Evolutionary conservation across 2,888 invertebrate species (phyloP), one percentile per base, ranked within the genome.

Genomic region (Parnassius glacialis): DNA sequence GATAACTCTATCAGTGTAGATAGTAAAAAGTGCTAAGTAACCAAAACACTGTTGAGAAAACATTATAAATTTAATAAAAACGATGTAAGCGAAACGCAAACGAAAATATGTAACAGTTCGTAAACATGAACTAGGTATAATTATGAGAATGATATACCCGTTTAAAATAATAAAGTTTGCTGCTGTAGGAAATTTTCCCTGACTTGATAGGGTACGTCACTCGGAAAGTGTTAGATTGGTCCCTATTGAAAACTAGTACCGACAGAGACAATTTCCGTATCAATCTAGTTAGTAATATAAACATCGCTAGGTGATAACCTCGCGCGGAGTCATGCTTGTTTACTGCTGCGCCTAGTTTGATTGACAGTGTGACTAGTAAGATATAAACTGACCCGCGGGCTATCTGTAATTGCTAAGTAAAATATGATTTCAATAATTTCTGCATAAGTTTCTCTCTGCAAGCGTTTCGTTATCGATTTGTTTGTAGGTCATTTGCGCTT

Each of bases 261-360:
- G 66, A 58, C 68, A 64, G 71, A 73, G 74, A 79, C 75, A 73
- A 74, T 81, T 81, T 83, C 78, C 79, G 76, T 80, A 77, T 76
- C 70, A 67, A 65, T 66, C 68, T 66, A 73, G 71, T 70, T 70
- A 70, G 68, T 64, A 57, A 63, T 57, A 66, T 69, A 67, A 73
- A 72, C 71, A 71, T 43, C 58, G 25, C 57, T 67, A 65, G 62
- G 57, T 66, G 81, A 84, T 85, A 84, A 83, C 84, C 84, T 70
- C 68, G 54, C 41, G 51, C 56, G 42, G 59, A 68, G 76, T 71
- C 74, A 70, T 70, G 70, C 72, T 73, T 85, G 84, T 84, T 84
- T 82, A 83, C 81, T 73, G 78, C 81, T 73, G 78, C 80, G 75
- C 78, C 80, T 78, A 81, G 75, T 83, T 82, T 83, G 85, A 87